These are phyloP conservation scores for Capitulum mitella DNA, from an alignment of 2,888 invertebrate genomes.

Conservation along the genomic window DNA sequence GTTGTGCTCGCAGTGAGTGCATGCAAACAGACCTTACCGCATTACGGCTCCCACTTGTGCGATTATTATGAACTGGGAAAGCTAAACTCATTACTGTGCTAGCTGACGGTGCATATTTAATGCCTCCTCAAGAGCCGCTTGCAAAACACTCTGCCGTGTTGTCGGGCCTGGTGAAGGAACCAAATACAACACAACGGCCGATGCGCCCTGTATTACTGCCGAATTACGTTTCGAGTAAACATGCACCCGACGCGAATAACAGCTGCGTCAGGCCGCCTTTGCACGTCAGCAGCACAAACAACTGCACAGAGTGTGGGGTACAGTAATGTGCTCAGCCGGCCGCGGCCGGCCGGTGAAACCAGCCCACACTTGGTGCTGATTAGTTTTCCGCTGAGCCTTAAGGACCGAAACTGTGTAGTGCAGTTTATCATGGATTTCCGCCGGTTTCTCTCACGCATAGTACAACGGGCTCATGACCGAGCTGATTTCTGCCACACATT, in stretches of 20 bases:
- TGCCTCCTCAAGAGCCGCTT: not conserved
- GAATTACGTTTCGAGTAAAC: slow-evolving; percentile 9
- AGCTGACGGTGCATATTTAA: not conserved
- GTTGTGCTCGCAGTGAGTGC: slow-evolving; percentile 1
- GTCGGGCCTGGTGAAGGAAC: not conserved
- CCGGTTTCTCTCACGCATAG: too few relatives aligned
- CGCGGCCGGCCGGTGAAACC: too few relatives aligned
- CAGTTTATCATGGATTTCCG: too few relatives aligned
- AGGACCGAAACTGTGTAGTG: too few relatives aligned
- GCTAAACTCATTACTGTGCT: slow-evolving; percentile 3
- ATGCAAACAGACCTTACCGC: not conserved
- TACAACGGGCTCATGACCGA: too few relatives aligned
- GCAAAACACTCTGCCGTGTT: not conserved
- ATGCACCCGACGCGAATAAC: not conserved
- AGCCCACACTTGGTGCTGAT: too few relatives aligned
- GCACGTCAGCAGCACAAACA: not conserved
- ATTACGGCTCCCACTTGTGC: not conserved
- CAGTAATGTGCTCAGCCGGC: too few relatives aligned
- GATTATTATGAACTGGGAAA: slow-evolving; percentile 6
- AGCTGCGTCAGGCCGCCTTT: too few relatives aligned
- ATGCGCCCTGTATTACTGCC: not conserved
- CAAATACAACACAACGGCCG: not conserved
- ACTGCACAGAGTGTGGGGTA: too few relatives aligned
- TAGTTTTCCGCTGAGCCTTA: too few relatives aligned
- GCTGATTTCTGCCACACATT: too few relatives aligned